phyloP scores from a whole-genome alignment of 2,113 vertebrate genomes.

The Hemibagrus wyckioides region DNA sequence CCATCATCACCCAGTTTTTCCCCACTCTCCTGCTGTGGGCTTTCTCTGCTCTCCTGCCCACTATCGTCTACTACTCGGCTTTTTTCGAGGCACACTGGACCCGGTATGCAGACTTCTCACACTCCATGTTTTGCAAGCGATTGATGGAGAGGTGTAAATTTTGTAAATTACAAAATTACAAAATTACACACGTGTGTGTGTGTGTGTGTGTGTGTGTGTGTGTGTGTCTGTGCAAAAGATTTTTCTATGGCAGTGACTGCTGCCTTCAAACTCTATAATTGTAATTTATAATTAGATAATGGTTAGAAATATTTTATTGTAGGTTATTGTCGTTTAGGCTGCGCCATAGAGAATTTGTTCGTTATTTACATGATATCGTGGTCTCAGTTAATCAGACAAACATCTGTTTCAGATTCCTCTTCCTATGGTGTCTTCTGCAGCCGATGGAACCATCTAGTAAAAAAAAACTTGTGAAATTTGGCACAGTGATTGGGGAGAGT shows the following conservation, averaged over 20 bases:
- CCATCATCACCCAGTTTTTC: conserved; percentile 97
- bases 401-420: not conserved
- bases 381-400: no score
- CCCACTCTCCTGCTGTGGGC: conserved; percentile 94
- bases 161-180: no score
- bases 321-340: not conserved
- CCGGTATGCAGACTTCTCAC: conserved; percentile 69
- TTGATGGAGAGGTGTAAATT: no score
- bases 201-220: no score
- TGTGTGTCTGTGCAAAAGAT: not conserved
- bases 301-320: not conserved
- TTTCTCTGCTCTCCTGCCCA: conserved; percentile 93
- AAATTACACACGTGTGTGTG: no score
- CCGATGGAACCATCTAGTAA: no score
- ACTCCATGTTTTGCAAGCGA: no score
- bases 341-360: not conserved
- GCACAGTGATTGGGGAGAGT: no score
- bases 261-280: not conserved
- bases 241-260: not conserved
- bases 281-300: not conserved
- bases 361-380: not conserved
- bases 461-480: no score
- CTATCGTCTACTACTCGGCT: conserved; percentile 95
- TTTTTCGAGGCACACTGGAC: conserved; percentile 98
- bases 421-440: no score